A percentile compares a stretch with the other conserved stretches of the same genome.
These are phyloP conservation scores for Schrankia costaestrigalis DNA, from an alignment of 2,888 invertebrate species.

Conservation along the genomic window DNA sequence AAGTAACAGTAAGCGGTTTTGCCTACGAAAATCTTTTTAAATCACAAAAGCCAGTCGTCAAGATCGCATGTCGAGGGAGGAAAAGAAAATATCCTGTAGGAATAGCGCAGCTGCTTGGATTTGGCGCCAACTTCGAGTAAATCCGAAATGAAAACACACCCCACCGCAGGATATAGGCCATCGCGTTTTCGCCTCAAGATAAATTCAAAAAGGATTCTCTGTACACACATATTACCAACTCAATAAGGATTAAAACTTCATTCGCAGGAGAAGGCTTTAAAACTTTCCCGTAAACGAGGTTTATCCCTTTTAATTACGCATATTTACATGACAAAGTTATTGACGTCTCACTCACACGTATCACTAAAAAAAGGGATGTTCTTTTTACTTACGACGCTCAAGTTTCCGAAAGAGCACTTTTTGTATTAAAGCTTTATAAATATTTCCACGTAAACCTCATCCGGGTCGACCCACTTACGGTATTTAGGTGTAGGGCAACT, in stretches of 20 bases:
- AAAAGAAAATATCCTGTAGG: slow-evolving; percentile 73
- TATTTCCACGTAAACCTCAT: slow-evolving; percentile 46
- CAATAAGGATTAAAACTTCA: slow-evolving; percentile 75
- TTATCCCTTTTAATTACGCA: slow-evolving; percentile 63
- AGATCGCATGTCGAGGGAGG: slow-evolving; percentile 70
- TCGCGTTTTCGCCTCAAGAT: slow-evolving; percentile 58
- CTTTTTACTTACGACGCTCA: slow-evolving; percentile 22
- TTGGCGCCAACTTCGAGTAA: slow-evolving; percentile 71
- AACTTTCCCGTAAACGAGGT: slow-evolving; percentile 59
- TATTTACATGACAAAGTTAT: slow-evolving; percentile 51
- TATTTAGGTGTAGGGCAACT: slow-evolving; percentile 45
- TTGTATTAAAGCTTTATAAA: slow-evolving; percentile 49
- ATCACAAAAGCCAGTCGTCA: slow-evolving; percentile 76
- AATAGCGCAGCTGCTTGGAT: slow-evolving; percentile 72
- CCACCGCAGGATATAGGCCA: slow-evolving; percentile 62
- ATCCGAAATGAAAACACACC: slow-evolving; percentile 77
- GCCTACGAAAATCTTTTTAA: slow-evolving; percentile 74
- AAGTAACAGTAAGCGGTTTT: slow-evolving; percentile 67
- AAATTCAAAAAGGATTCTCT: slow-evolving; percentile 70
- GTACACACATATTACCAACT: slow-evolving; percentile 64
- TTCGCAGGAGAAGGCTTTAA: slow-evolving; percentile 57
- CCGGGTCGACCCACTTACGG: slow-evolving; percentile 53
- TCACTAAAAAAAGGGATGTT: slow-evolving; percentile 30
- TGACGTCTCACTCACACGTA: slow-evolving; percentile 29
- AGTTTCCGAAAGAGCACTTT: slow-evolving; percentile 39